A percentile compares a stretch with the other conserved stretches of the same genome.
phyloP scores from a whole-genome alignment of 2,888 invertebrate species.

The Seladonia tumulorum region DNA sequence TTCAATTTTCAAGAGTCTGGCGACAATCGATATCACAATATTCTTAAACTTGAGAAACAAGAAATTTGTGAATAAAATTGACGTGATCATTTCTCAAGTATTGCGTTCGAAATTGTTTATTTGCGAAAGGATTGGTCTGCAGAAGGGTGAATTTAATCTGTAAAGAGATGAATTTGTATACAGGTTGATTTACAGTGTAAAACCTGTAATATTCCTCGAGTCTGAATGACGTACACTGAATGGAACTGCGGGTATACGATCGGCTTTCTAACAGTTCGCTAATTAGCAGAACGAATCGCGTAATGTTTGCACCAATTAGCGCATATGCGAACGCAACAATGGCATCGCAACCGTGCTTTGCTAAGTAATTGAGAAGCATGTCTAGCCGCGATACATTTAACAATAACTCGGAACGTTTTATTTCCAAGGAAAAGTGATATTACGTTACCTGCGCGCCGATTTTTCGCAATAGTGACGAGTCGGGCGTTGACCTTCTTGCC shows the following conservation, averaged over 20 bases:
- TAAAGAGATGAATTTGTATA: not conserved
- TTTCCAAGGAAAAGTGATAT: slow-evolving; percentile 53
- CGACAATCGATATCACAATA: not conserved
- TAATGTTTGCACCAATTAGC: slow-evolving; percentile 68
- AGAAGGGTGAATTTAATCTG: not conserved
- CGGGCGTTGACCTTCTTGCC: not conserved
- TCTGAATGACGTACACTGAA: slow-evolving; percentile 43
- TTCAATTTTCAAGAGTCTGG: not conserved
- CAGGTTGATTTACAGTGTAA: not conserved
- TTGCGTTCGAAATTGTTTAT: too few species aligned
- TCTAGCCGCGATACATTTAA: slow-evolving; percentile 22
- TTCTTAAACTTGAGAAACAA: too few species aligned
- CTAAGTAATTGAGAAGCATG: slow-evolving; percentile 55
- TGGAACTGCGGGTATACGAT: slow-evolving; percentile 21
- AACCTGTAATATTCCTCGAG: not conserved
- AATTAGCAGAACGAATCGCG: slow-evolving; percentile 68
- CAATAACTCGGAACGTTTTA: slow-evolving; percentile 51
- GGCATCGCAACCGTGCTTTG: slow-evolving; percentile 45
- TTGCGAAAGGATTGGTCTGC: too few species aligned
- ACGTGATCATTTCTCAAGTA: too few species aligned
- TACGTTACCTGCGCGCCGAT: slow-evolving; percentile 27
- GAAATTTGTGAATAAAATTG: too few species aligned
- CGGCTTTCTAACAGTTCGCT: slow-evolving; percentile 48
- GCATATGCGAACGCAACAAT: slow-evolving; percentile 57
- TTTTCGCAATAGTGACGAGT: not conserved